Conservation (phyloP, 2,888 invertebrate species). For the Catocala sponsa region DNA sequence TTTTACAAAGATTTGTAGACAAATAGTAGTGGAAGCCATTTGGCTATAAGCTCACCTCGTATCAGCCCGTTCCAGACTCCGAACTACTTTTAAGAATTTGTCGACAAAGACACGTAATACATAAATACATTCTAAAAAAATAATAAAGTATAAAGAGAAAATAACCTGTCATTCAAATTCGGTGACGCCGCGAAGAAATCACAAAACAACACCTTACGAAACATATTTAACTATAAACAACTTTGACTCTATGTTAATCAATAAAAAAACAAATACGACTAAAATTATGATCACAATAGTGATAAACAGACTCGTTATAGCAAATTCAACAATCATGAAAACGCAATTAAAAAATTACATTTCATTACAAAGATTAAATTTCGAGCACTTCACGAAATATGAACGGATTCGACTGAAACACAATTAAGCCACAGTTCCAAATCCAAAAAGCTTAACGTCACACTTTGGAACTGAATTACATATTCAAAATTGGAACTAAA, state of each 20-base stretch:
- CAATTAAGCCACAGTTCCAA: neutral
- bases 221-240: slow-evolving; percentile 44
- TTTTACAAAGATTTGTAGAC: no score
- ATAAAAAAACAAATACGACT: neutral
- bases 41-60: no score
- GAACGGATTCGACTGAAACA: neutral
- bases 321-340: slow-evolving; percentile 11
- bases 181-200: slow-evolving; percentile 58
- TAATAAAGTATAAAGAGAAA: slow-evolving; percentile 12
- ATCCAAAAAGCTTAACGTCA: slow-evolving; percentile 5
- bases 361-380: no score
- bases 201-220: slow-evolving; percentile 69
- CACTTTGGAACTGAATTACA: slow-evolving; percentile 1
- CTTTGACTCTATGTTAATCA: slow-evolving; percentile 6
- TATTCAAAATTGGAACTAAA: slow-evolving; percentile 17
- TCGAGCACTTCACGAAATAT: no score
- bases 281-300: neutral
- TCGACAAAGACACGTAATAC: neutral
- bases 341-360: neutral
- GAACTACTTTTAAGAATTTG: no score
- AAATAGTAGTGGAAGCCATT: no score
- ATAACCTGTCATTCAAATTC: slow-evolving; percentile 58
- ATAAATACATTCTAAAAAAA: neutral
- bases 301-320: neutral
- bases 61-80: no score